Evolutionary conservation across 2,888 invertebrate species (phyloP), one percentile per base, ranked within the genome.

Genomic region (Thalpophila matura): DNA sequence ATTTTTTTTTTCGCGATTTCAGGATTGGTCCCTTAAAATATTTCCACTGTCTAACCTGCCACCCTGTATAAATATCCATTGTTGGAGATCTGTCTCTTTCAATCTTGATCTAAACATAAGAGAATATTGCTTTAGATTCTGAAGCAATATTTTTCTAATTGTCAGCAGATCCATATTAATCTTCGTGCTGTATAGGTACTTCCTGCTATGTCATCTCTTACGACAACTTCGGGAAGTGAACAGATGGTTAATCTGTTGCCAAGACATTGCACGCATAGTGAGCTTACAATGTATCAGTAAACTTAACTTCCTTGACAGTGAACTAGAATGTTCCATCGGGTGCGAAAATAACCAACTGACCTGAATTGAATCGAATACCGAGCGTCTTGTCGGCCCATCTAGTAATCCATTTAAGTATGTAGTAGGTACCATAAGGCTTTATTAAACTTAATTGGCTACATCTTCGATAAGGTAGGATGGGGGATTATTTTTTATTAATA

Each of bases 291-390:
- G 20, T 43, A 43, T 14, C 38, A 38, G n/a, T 43, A 33, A 24
- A 47, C 7, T 16, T 20, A 46, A 55, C 18, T 50, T 63, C 14
- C 46, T 55, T 73, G 69, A 79, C 77, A 65, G 50, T 73, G 64
- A 73, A 73, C 74, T 61, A 68, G 65, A 77, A 60, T 58, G 49
- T 64, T 76, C 69, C 62, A 54, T 50, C 42, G 49, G 26, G 40
- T 26, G 38, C 55, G 59, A 63, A 70, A 74, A 68, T 77, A 80
- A 67, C 63, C 37, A 24, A 2, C 35, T 77, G 80, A 66, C 78
- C 77, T 55, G 38, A 68, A 80, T 78, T 46, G 58, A 54, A 50
- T 51, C 24, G 45, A 56, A 57, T 54, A 42, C 58, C 27, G 46
- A 29, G 43, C 60, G 55, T 69, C 61, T 79, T 65, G 37, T 35